Evolutionary conservation across 2,888 invertebrate species (phyloP), one percentile per base, ranked within the genome.

Genomic region (Entomobrya multifasciata): DNA sequence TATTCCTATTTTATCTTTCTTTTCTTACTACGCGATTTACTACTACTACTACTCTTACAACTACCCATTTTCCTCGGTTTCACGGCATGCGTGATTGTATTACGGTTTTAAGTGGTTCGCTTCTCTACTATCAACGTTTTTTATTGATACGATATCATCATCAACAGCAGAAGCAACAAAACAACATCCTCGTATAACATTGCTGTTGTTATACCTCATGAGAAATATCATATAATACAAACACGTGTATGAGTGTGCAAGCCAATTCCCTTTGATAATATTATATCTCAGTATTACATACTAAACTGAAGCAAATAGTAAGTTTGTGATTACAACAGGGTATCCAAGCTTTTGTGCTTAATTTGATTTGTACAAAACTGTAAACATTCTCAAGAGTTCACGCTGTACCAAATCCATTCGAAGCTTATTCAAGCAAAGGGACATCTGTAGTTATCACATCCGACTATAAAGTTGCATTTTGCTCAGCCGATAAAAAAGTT

Each of bases 141-240:
- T 70, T 70, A 70, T 70, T 70, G 70, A 70, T 70, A 70, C 47
- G 47, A 47, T 70, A 47, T 70, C 70, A 70, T 70, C 70, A n/a
- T 44, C 67, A 47, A n/a, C 44, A 65, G 20, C n/a, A n/a, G n/a
- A n/a, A n/a, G n/a, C n/a, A n/a, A n/a, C n/a, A n/a, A n/a, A n/a
- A n/a, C 11, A 41, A 44, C 30, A 1, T 36, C 41, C 30, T 15
- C 6, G 25, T 17, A 55, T 25, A 22, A 5, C 22, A 15, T 30
- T 36, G n/a, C 17, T 30, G 62, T 36, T 30, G n/a, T 62, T 36
- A 13, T 30, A 4, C 20, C 15, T 55, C 17, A 15, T 47, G 15
- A 47, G n/a, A 47, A n/a, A n/a, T 15, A 47, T 8, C 13, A 47
- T n/a, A n/a, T 13, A 47, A 47, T 47, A 47, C n/a, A 47, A 47